These are phyloP conservation scores for Xylota segnis DNA, from an alignment of 2,888 invertebrate species.

Conservation along the genomic window DNA sequence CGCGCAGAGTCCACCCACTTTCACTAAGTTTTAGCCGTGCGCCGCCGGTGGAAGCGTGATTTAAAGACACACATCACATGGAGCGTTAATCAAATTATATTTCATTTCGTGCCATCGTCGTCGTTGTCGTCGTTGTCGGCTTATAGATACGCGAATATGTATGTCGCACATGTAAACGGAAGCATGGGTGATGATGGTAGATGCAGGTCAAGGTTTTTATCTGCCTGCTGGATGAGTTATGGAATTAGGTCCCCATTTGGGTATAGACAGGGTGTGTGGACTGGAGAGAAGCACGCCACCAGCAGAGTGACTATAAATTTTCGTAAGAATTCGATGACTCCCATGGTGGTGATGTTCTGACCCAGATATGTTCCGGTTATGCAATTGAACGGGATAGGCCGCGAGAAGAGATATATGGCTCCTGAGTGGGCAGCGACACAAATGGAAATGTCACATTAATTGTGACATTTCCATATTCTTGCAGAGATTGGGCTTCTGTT, in stretches of 20 bases:
- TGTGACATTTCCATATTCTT: neutral
- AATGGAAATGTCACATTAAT: neutral
- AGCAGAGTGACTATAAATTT: slow-evolving; percentile 12
- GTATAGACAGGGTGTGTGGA: neutral
- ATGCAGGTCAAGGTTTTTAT: slow-evolving; percentile 58
- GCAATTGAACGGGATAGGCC: neutral
- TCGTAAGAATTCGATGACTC: slow-evolving; percentile 19
- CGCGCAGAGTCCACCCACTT: slow-evolving; percentile 43
- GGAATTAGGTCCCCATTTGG: slow-evolving; percentile 4
- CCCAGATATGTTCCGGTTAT: slow-evolving; percentile 21
- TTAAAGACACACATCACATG: slow-evolving; percentile 43
- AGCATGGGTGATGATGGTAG: slow-evolving; percentile 9
- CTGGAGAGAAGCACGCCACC: neutral
- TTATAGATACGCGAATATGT: slow-evolving; percentile 8
- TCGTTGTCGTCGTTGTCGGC: neutral
- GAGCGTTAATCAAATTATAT: slow-evolving; percentile 32
- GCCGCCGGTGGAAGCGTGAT: slow-evolving; percentile 13
- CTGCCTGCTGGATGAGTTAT: slow-evolving; percentile 5
- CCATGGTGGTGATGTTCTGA: slow-evolving; percentile 18
- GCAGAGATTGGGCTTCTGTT: too few species aligned
- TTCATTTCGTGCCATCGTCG: neutral
- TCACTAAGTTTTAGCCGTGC: slow-evolving; percentile 33
- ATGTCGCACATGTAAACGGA: slow-evolving; percentile 23
- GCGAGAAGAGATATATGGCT: neutral
- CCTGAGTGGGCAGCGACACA: neutral